Conservation (phyloP, 2,888 invertebrate species). For the Syrphus vitripennis region DNA sequence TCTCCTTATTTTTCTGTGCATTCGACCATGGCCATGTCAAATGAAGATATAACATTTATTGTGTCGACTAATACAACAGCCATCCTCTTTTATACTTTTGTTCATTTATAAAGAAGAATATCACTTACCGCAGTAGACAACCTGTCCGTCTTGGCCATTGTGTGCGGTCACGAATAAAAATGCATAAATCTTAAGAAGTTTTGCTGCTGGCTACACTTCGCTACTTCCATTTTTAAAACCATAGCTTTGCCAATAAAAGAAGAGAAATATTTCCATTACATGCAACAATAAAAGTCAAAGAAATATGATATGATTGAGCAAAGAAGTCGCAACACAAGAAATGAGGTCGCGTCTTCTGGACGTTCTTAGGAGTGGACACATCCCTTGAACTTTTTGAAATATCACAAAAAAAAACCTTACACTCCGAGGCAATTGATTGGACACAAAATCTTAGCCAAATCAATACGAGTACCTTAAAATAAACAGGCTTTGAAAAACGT, state of each 20-base stretch:
- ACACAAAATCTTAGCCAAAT: no score
- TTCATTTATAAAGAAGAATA: constrained; percentile 28
- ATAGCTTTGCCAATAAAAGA: background rate
- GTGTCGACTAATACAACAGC: background rate
- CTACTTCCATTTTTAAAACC: background rate
- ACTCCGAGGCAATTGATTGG: background rate
- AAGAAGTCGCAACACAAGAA: background rate
- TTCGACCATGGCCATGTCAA: constrained; percentile 33
- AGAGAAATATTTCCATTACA: constrained; percentile 29
- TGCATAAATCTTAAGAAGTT: constrained; percentile 26
- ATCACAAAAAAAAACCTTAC: background rate
- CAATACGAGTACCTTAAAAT: no score
- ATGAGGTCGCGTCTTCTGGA: constrained; percentile 49
- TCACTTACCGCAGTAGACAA: constrained; percentile 40
- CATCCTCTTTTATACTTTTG: constrained; percentile 23
- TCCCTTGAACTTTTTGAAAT: constrained; percentile 32
- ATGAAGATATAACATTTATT: constrained; percentile 44
- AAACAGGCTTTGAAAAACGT: no score
- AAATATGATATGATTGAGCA: constrained; percentile 70
- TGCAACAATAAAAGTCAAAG: constrained; percentile 68
- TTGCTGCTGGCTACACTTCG: background rate
- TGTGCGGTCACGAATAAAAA: constrained; percentile 41
- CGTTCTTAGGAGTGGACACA: constrained; percentile 59
- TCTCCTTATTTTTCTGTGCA: constrained; percentile 16
- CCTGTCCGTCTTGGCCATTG: constrained; percentile 47